phyloP scores from a whole-genome alignment of 2,113 vertebrate species.

The Micronisus gabar region DNA sequence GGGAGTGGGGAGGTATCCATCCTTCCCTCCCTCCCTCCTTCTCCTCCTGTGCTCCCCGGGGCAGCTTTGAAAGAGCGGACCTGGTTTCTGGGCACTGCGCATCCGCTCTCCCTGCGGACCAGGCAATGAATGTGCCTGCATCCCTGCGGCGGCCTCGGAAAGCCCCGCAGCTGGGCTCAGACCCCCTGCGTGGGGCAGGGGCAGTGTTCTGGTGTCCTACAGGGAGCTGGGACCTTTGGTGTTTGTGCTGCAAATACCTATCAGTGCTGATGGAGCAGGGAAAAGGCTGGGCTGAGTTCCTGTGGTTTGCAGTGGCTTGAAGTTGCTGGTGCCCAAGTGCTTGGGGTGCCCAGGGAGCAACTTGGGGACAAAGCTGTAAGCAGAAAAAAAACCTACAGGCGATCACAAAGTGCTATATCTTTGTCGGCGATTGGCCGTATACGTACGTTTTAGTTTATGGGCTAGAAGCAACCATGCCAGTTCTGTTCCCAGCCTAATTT shows the following conservation, averaged over 20 bases:
- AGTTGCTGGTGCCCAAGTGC: neutral
- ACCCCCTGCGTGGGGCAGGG: neutral
- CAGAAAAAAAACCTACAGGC: neutral
- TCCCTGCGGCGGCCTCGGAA: neutral
- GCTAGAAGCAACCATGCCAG: neutral
- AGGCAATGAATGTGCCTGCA: neutral
- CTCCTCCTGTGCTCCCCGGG: neutral
- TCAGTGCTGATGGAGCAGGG: neutral
- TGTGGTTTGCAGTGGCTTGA: neutral
- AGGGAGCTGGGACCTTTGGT: neutral
- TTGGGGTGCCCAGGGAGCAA: neutral
- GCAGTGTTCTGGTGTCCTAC: accelerated
- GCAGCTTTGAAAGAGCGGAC: neutral
- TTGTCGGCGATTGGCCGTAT: neutral
- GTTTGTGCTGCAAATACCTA: neutral
- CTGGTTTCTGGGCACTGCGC: accelerated
- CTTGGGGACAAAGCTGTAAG: neutral
- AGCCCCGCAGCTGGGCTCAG: neutral
- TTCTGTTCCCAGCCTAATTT: constrained; percentile 40
- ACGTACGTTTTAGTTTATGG: neutral
- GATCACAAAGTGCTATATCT: accelerated
- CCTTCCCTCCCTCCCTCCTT: neutral
- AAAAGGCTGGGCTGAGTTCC: neutral
- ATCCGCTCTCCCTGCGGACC: neutral
- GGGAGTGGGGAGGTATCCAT: neutral